These are phyloP conservation scores for Cochlearius cochlearius DNA, from an alignment of 2,113 vertebrate species.

Conservation along the genomic window DNA sequence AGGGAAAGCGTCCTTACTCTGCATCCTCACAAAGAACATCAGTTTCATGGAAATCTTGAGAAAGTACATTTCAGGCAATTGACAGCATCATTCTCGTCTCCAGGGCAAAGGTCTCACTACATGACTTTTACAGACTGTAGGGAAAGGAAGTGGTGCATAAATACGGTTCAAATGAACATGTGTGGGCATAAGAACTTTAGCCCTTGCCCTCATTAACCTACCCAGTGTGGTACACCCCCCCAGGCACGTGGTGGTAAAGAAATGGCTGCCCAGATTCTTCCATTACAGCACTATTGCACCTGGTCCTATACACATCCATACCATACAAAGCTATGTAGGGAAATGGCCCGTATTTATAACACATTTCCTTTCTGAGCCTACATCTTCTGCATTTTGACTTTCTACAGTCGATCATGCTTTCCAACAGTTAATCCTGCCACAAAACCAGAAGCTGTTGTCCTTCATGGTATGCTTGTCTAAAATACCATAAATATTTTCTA, in stretches of 20 bases:
- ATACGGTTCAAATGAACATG: neutral
- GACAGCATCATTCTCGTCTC: neutral
- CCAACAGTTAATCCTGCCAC: neutral
- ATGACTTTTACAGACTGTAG: neutral
- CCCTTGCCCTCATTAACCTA: neutral
- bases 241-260: neutral
- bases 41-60: neutral
- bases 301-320: neutral
- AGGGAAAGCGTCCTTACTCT: neutral
- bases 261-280: neutral
- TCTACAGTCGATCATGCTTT: neutral
- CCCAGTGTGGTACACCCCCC: neutral
- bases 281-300: neutral
- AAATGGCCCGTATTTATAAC: neutral
- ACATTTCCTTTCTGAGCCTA: neutral
- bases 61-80: neutral
- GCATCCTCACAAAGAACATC: neutral
- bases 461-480: neutral
- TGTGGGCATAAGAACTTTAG: neutral
- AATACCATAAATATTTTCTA: constrained; percentile 12
- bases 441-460: constrained; percentile 4
- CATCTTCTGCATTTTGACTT: neutral
- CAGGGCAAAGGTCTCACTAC: neutral
- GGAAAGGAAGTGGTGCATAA: neutral
- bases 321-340: neutral